Evolutionary conservation across 2,888 invertebrate genomes (phyloP), one percentile per base, ranked within the genome.

Genomic region (Ectemnius lituratus): DNA sequence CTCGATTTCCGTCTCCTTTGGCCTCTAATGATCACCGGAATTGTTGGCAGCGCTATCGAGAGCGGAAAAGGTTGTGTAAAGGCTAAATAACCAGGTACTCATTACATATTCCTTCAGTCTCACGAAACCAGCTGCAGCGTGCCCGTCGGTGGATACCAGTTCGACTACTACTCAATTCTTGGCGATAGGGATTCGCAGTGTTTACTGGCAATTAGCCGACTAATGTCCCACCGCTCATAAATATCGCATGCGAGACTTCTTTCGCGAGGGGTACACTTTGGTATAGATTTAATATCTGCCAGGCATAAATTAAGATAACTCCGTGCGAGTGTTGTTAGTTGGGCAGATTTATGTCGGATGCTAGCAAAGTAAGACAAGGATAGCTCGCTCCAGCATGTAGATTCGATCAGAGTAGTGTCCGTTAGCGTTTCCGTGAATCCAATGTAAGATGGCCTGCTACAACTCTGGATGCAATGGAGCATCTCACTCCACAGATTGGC

Each of bases 401-500:
- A 37, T 37, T 37, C 52, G 52, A 52, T 52, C 52, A 16, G 16
- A 14, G 14, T 14, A 4, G 18, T 20, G 13, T 23, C 58, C 20
- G 37, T 18, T 58, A 20, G 58, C 58, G 4, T 58, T 58, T 16
- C 52, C 16, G 52, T 16, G 52, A 52, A 52, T 37, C 37, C 37
- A 37, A 14, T 14, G 16, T 16, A 52, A 52, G 52, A 52, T 6
- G 16, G 52, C 4, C 52, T 6, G 13, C 52, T 52, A 13, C n/a
- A 37, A 37, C 73, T 67, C 61, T 49, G 59, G 58, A 56, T 47
- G 45, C 20, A 37, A 52, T 18, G 28, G 18, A 47, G 49, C 14
- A 27, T 20, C 52, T n/a, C 37, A 37, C 37, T 37, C 37, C 45
- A 37, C 67, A 71, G 75, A 73, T 61, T 73, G 72, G 37, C 37